Evolutionary conservation across 2,797 vertebrate genomes (phyloP).

Genomic region (Netta rufina): DNA sequence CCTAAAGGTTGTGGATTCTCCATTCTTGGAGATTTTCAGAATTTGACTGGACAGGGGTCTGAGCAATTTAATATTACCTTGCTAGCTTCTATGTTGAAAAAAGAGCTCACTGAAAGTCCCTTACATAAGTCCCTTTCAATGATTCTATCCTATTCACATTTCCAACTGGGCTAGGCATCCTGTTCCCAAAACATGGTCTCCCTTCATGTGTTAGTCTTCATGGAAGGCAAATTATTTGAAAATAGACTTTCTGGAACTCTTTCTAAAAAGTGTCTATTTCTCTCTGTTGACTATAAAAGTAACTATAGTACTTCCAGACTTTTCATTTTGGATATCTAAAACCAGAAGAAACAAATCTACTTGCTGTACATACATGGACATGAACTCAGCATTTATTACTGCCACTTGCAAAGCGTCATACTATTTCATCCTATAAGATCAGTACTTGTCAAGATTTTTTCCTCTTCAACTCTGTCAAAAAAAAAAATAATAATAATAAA

Average conservation of each 20-base stretch:
- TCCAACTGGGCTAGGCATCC: not conserved
- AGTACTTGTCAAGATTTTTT: constrained; percentile 32
- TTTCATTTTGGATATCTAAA: not conserved
- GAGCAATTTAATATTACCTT: not conserved
- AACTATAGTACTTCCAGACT: not conserved
- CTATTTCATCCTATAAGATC: not conserved
- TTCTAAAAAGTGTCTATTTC: not conserved
- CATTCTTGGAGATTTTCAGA: not conserved
- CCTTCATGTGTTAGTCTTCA: not conserved
- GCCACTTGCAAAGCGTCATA: not conserved
- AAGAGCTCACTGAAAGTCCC: not conserved
- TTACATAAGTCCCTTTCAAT: not conserved
- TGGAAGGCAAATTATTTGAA: not conserved
- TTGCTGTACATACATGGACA: not conserved
- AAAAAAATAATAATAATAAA: not conserved
- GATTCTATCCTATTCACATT: not conserved
- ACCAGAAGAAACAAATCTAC: not conserved
- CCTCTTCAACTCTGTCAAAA: constrained; percentile 26
- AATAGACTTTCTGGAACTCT: not conserved
- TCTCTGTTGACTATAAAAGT: not conserved
- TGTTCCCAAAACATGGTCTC: not conserved
- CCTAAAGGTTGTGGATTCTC: not conserved
- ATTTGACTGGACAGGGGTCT: not conserved
- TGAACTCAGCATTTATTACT: constrained; percentile 28
- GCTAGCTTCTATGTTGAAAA: not conserved